These are phyloP conservation scores for Picus viridis DNA, from an alignment of 2,797 vertebrate species.

Conservation along the genomic window DNA sequence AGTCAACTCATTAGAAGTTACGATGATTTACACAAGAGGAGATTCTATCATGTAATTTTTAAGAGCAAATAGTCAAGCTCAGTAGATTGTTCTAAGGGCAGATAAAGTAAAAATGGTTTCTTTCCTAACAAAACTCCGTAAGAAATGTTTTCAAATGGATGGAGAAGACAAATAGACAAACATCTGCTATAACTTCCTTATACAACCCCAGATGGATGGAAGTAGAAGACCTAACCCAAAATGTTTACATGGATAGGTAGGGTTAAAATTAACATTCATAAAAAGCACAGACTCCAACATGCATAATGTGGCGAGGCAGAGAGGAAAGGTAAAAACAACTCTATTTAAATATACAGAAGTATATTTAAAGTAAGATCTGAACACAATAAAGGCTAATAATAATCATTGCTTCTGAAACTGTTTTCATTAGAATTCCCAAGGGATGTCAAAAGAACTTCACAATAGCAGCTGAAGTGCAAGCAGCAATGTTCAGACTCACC, in stretches of 20 bases:
- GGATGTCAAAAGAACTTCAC: not conserved
- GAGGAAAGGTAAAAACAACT: not conserved
- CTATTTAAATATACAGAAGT: not conserved
- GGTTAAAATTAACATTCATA: not conserved
- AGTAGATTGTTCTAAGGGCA: not conserved
- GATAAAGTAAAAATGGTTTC: not conserved
- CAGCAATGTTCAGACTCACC: not conserved
- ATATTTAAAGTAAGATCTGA: not conserved
- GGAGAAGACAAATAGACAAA: not conserved
- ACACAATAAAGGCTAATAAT: not conserved
- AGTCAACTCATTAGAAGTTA: not conserved
- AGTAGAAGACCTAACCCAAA: not conserved
- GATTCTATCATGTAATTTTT: not conserved
- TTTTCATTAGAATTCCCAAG: not conserved
- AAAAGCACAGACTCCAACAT: not conserved
- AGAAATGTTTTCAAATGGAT: not conserved
- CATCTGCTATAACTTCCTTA: not conserved
- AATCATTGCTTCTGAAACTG: not conserved
- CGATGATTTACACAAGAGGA: not conserved
- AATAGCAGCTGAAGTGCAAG: not conserved
- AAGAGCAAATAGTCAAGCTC: not conserved
- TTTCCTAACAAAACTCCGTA: not conserved
- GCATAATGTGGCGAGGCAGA: not conserved
- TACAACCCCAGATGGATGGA: not conserved
- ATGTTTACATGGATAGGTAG: not conserved